A percentile compares a stretch with the other conserved stretches of the same genome.
These are phyloP conservation scores for Lepilemur septentrionalis DNA, from an alignment of 2,797 vertebrate genomes.

Conservation along the genomic window DNA sequence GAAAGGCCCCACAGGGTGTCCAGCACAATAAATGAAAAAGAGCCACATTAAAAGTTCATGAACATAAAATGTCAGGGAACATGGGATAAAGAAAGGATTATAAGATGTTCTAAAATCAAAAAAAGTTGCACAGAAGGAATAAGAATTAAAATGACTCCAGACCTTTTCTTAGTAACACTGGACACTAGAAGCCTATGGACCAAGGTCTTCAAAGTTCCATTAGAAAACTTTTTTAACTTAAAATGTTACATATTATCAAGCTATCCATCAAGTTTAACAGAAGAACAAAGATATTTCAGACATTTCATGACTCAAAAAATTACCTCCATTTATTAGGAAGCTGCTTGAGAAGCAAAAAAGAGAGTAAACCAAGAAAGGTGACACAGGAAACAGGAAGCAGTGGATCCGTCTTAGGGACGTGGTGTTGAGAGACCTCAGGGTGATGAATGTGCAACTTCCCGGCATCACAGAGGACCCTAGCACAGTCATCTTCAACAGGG, in stretches of 20 bases:
- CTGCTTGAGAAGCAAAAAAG: background rate
- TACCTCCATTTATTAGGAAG: background rate
- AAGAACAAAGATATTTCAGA: background rate
- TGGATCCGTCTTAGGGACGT: background rate
- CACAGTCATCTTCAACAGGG: background rate
- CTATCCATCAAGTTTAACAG: background rate
- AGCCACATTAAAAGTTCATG: background rate
- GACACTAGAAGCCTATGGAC: background rate
- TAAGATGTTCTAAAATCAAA: background rate
- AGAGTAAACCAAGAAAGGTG: background rate
- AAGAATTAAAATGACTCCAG: background rate
- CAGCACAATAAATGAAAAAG: background rate
- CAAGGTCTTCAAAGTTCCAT: background rate
- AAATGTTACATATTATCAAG: background rate
- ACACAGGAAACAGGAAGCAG: background rate
- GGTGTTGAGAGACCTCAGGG: background rate
- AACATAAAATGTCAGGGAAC: background rate
- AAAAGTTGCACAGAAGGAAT: background rate
- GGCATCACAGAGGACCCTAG: background rate
- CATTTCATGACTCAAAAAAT: background rate
- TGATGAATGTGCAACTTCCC: background rate
- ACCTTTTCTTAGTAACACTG: background rate
- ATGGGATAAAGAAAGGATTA: background rate
- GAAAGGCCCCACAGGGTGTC: background rate
- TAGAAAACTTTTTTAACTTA: background rate